These are phyloP conservation scores for Globodera ellingtonae DNA, from an alignment of 1,140 invertebrate species.

Conservation along the genomic window DNA sequence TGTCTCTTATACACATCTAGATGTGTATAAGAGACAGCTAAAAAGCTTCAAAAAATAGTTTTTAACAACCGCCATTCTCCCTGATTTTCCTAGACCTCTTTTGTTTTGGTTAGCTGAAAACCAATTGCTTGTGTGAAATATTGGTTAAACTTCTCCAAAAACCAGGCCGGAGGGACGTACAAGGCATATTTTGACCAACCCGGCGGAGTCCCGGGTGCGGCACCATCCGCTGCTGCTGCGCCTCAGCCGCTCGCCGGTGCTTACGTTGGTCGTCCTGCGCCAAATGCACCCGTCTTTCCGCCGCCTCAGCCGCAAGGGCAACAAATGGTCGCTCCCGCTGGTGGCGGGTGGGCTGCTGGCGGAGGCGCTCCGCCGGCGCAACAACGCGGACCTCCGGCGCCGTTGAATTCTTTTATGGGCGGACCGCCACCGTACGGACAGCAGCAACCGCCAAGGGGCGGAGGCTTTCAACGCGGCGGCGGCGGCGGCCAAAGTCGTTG, in stretches of 20 bases:
- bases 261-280: slow-evolving; percentile 12
- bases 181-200: slow-evolving; percentile 24
- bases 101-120: no score
- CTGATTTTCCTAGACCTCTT: no score
- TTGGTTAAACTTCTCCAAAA: neutral
- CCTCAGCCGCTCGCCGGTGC: slow-evolving; percentile 1
- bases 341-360: slow-evolving; percentile 9
- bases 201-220: neutral
- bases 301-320: slow-evolving; percentile 9
- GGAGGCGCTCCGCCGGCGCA: slow-evolving; percentile 14
- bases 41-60: no score
- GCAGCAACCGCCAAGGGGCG: neutral
- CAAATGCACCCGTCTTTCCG: slow-evolving; percentile 28
- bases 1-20: no score
- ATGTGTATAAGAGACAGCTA: no score
- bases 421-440: slow-evolving; percentile 20
- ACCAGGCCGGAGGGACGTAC: slow-evolving; percentile 8
- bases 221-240: neutral
- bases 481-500: slow-evolving; percentile 16
- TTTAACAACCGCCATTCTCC: no score
- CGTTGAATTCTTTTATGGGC: slow-evolving; percentile 25
- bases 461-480: slow-evolving; percentile 10
- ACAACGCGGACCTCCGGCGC: slow-evolving; percentile 13
- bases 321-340: slow-evolving; percentile 13
- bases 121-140: neutral